phyloP scores from a whole-genome alignment of 2,797 vertebrate genomes.

The Remorina albescens region DNA sequence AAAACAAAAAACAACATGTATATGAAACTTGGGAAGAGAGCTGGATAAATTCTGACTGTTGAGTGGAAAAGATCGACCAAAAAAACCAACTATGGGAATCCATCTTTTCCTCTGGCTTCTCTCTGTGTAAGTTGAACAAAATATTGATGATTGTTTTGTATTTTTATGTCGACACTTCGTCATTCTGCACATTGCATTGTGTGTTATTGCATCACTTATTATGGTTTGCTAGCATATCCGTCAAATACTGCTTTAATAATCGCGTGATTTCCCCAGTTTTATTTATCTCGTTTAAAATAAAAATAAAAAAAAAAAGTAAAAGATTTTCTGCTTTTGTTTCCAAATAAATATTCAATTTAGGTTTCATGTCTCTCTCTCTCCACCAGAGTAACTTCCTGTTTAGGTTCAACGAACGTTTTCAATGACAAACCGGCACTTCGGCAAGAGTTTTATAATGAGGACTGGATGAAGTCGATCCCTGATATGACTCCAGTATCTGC shows the following conservation, averaged over 20 bases:
- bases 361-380: background rate
- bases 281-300: no score
- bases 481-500: slow-evolving; percentile 62
- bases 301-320: no score
- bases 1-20: slow-evolving; percentile 26
- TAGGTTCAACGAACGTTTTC: slow-evolving; percentile 42
- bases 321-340: background rate
- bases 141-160: background rate
- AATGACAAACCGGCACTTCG: slow-evolving; percentile 26
- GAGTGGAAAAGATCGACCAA: slow-evolving; percentile 6
- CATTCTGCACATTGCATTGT: background rate
- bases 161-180: background rate
- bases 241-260: background rate
- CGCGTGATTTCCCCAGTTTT: no score
- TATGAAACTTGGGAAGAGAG: background rate
- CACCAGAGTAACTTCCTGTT: slow-evolving; percentile 48
- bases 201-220: background rate
- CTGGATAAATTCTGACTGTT: slow-evolving; percentile 2
- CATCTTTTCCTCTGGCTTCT: slow-evolving; percentile 54
- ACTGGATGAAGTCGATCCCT: slow-evolving; percentile 70
- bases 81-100: slow-evolving; percentile 53
- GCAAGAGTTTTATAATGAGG: slow-evolving; percentile 13
- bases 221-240: background rate
- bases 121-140: slow-evolving; percentile 67
- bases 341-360: background rate